phyloP scores from a whole-genome alignment of 2,888 invertebrate species.

The Lepidochrysops patricia region DNA sequence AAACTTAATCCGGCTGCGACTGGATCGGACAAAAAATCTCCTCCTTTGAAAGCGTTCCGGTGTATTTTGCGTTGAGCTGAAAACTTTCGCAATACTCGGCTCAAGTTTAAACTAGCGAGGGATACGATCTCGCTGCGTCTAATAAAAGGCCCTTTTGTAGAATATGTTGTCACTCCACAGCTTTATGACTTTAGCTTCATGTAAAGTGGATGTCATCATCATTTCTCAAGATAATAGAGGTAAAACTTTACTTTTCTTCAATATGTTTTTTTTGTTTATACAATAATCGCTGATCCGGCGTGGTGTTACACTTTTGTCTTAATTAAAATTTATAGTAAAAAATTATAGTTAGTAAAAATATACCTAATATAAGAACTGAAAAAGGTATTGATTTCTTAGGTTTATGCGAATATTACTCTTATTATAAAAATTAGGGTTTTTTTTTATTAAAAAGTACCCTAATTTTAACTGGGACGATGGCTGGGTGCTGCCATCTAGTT shows the following conservation, averaged over 20 bases:
- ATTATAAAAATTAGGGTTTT: no score
- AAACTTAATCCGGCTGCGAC: conserved; percentile 53
- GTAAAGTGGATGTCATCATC: conserved; percentile 25
- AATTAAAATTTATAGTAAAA: no score
- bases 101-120: conserved; percentile 57
- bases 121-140: conserved; percentile 60
- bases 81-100: conserved; percentile 69
- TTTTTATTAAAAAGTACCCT: no score
- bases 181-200: conserved; percentile 63
- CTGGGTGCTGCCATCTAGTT: no score
- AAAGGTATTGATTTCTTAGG: no score
- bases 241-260: neutral
- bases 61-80: conserved; percentile 68
- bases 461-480: no score
- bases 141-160: conserved; percentile 64
- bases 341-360: no score
- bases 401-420: no score
- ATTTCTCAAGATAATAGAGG: conserved; percentile 39
- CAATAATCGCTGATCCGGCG: no score
- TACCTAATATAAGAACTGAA: no score
- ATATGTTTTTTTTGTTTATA: no score
- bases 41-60: conserved; percentile 70
- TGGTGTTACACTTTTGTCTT: no score
- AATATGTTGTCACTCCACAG: conserved; percentile 72
- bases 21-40: conserved; percentile 43